phyloP scores from a whole-genome alignment of 1,140 invertebrate species.

The Ips typographus region DNA sequence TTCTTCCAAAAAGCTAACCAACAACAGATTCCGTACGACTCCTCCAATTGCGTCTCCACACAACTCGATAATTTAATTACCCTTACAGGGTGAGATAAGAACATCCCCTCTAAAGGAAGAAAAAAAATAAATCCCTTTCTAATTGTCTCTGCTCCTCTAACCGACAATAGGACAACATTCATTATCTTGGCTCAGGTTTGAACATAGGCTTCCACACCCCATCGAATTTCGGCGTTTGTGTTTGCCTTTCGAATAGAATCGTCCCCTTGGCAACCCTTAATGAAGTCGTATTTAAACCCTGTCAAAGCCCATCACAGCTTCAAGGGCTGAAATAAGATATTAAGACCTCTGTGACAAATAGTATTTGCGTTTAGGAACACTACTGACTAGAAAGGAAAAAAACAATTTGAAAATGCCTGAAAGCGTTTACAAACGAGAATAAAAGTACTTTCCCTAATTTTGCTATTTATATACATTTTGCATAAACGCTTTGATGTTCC shows the following conservation, averaged over 20 bases:
- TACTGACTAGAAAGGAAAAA: background rate
- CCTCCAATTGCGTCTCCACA: no score
- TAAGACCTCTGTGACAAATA: no score
- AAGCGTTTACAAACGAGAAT: conserved; percentile 1
- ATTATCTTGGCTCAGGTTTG: background rate
- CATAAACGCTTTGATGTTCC: conserved; percentile 12
- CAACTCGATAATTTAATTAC: no score
- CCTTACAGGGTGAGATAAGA: no score
- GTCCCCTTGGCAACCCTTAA: background rate
- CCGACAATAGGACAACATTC: background rate
- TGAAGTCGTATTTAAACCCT: background rate
- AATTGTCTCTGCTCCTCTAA: background rate
- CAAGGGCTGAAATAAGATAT: background rate
- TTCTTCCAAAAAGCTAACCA: no score
- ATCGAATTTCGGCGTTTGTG: background rate
- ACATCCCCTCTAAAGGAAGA: background rate
- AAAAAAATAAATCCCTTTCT: background rate
- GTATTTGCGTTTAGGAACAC: background rate
- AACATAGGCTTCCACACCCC: background rate
- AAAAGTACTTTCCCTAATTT: background rate
- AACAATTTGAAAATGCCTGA: background rate
- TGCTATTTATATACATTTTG: background rate
- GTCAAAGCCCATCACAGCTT: background rate
- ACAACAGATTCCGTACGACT: no score
- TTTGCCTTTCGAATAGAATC: background rate